Evolutionary conservation across 2,113 vertebrate genomes (phyloP).

Genomic region (Drymodes brunneopygia): DNA sequence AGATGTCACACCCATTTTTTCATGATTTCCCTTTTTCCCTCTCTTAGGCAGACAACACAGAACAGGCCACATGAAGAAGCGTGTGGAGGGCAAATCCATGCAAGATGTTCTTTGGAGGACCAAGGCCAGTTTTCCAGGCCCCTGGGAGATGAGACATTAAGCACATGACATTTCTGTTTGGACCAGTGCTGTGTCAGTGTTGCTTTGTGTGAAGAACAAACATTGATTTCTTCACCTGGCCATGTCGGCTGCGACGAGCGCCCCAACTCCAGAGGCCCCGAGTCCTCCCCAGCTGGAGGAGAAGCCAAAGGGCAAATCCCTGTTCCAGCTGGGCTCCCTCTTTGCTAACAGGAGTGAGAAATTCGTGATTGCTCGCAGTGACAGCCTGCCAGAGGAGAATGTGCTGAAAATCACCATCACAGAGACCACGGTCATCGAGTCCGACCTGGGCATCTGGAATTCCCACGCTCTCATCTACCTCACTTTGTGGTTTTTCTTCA

Average conservation of each 20-base stretch:
- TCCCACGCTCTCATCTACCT: conserved; percentile 83
- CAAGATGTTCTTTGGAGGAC: not conserved
- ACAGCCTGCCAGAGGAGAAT: conserved; percentile 79
- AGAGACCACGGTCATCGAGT: conserved; percentile 90
- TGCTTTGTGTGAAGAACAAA: not conserved
- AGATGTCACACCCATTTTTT: not conserved
- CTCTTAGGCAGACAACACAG: not conserved
- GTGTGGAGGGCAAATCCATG: not conserved
- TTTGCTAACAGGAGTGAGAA: conserved; percentile 76
- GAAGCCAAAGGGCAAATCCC: conserved; percentile 7
- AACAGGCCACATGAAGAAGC: not conserved
- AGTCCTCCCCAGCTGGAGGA: conserved; percentile 3
- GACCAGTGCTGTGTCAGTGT: not conserved
- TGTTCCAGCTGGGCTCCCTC: conserved; percentile 66
- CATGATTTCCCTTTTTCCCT: not conserved
- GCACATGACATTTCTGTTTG: not conserved
- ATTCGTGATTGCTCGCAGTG: conserved; percentile 77
- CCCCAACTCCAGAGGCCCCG: not conserved
- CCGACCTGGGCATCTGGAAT: conserved; percentile 86
- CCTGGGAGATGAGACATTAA: not conserved
- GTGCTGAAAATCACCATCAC: conserved; percentile 91
- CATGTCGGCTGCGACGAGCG: conserved; percentile 41
- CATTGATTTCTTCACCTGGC: not conserved
- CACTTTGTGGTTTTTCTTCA: conserved; percentile 92
- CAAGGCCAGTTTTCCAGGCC: not conserved